A percentile compares a stretch with the other conserved stretches of the same genome.
phyloP scores from a whole-genome alignment of 2,888 invertebrate species.

The Rhorus exstirpatorius region DNA sequence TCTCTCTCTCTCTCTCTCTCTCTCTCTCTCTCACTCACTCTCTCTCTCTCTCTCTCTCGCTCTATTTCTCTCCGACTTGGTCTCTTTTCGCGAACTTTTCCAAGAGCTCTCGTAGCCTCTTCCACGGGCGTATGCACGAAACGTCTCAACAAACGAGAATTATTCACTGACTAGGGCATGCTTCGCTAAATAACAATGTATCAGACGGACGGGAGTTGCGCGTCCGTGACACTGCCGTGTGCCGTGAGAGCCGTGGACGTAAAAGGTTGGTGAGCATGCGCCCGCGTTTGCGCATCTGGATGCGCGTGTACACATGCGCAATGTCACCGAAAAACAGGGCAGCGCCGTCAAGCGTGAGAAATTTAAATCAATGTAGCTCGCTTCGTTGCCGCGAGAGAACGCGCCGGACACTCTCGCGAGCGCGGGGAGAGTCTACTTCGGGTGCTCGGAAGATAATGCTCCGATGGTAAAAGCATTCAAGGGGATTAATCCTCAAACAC shows the following conservation, averaged over 20 bases:
- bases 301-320: slow-evolving; percentile 14
- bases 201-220: slow-evolving; percentile 73
- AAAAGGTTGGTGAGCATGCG: slow-evolving; percentile 73
- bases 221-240: slow-evolving; percentile 75
- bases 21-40: neutral
- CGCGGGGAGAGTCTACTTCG: neutral
- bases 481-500: neutral
- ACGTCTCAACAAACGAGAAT: slow-evolving; percentile 60
- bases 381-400: neutral
- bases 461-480: slow-evolving; percentile 37
- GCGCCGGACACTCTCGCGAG: too few relatives aligned
- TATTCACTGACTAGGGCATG: slow-evolving; percentile 68
- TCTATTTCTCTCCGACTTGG: neutral
- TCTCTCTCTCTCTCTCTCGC: neutral
- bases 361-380: neutral
- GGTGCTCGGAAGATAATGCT: slow-evolving; percentile 26
- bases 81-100: neutral
- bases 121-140: slow-evolving; percentile 58
- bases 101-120: slow-evolving; percentile 1
- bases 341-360: neutral
- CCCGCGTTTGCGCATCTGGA: slow-evolving; percentile 28
- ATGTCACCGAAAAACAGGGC: neutral
- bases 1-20: neutral
- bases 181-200: slow-evolving; percentile 60
- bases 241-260: slow-evolving; percentile 68